Conservation (phyloP, 2,797 vertebrate species). For the Sebastes miniatus region DNA sequence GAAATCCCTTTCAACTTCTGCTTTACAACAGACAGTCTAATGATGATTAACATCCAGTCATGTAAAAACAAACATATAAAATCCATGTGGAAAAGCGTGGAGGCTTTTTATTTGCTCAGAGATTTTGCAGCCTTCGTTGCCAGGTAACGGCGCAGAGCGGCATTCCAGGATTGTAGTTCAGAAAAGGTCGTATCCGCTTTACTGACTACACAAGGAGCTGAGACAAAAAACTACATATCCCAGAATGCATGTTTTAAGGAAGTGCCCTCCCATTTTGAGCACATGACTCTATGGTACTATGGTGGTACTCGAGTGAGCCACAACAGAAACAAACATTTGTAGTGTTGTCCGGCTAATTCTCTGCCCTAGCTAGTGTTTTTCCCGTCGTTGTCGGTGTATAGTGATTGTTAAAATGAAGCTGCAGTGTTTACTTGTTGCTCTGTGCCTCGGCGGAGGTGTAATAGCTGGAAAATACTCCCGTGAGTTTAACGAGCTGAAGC, state of each 20-base stretch:
- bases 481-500: constrained; percentile 84
- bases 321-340: not conserved
- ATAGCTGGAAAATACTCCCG: constrained; percentile 88
- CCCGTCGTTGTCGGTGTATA: not conserved
- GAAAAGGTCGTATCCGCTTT: accelerated
- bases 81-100: constrained; percentile 63
- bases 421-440: constrained; percentile 35
- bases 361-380: accelerated
- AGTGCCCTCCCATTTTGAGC: constrained; percentile 20
- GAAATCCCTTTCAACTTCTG: not conserved
- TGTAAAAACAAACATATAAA: not conserved
- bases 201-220: accelerated
- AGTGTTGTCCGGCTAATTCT: accelerated
- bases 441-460: constrained; percentile 66
- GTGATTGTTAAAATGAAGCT: constrained; percentile 49
- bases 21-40: not conserved
- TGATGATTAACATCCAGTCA: not conserved
- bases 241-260: constrained; percentile 39
- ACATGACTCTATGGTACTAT: constrained; percentile 47
- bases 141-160: constrained; percentile 17
- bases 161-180: constrained; percentile 71
- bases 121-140: constrained; percentile 50
- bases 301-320: not conserved
- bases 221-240: constrained; percentile 63
- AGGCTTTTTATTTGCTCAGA: constrained; percentile 76